Base-by-base conservation (phyloP, 2,797 vertebrate genomes). In the Enteromius trimaculatus region DNA sequence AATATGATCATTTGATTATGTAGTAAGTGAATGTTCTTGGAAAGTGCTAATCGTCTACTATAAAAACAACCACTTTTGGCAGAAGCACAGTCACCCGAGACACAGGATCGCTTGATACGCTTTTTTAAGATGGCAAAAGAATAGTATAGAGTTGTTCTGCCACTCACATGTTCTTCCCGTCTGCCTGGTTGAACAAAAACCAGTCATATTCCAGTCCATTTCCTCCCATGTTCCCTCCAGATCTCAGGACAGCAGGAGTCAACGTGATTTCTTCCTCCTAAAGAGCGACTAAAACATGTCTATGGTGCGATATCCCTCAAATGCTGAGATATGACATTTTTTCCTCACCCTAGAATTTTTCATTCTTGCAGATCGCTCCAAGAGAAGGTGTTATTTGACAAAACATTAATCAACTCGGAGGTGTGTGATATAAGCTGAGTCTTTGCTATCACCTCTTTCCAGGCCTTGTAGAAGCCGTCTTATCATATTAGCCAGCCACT, bases 361-460 rank as follows among this genome's bases (percentile, higher is more conserved):
- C 62, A 86, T 90, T 86, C 81, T 81, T 77, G 80, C 89, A 92
- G 88, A 91, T 90, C 86, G 87, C 87, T 91, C 90, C 88, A 86
- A 91, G 90, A 87, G 89, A 91, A 91, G 76, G 84, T 80, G 79
- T 92, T 90, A 92, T 93, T 92, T 89, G 86, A 93, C 91, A 91
- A 84, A 80, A 78, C 86, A 83, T 80, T 84, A 79, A 85, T 86
- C 79, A 88, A 86, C 89, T 90, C 87, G 84, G 90, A 93, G 91
- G 92, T 93, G 90, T 92, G 92, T 93, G 91, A 94, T 94, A 91
- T 92, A 90, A 90, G 90, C 93, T 90, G 93, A 92, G 91, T 90
- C 90, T 89, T 87, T 90, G 86, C 93, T 94, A 94, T 95, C 94
- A 90, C 91, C 91, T 80, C 79, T 85, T 85, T 90, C 89, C 94